Percentiles rank a stretch among this genome's conserved stretches.
Conservation (phyloP, 2,113 vertebrate species). For the Bungarus multicinctus region DNA sequence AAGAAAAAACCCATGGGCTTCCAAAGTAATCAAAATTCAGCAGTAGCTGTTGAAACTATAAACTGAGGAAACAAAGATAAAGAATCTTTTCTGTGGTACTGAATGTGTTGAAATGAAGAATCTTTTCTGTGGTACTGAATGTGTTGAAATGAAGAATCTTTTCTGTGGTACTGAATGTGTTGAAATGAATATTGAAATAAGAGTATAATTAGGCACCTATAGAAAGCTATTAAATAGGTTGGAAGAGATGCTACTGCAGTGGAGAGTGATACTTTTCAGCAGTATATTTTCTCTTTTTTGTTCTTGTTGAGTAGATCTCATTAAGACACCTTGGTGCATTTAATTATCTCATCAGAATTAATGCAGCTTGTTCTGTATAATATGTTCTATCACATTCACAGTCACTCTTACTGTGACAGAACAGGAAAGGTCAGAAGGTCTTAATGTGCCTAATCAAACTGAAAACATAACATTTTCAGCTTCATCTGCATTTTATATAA, state of each 20-base stretch:
- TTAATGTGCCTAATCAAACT: not conserved
- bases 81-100: not conserved
- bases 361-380: conserved; percentile 23
- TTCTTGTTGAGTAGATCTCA: conserved; percentile 10
- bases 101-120: not conserved
- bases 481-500: conserved; percentile 18
- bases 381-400: not conserved
- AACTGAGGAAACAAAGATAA: not conserved
- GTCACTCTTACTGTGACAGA: not conserved
- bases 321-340: conserved; percentile 6
- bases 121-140: not conserved
- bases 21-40: not conserved
- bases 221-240: not conserved
- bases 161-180: not conserved
- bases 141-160: not conserved
- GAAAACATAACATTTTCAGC: conserved; percentile 5
- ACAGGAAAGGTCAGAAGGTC: conserved; percentile 19
- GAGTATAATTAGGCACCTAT: not conserved
- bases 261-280: not conserved
- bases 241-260: not conserved
- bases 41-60: not conserved
- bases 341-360: conserved; percentile 33
- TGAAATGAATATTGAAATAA: not conserved
- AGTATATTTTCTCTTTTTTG: not conserved
- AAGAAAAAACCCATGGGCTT: not conserved